Conservation (phyloP, 2,888 invertebrate genomes). For the Unio pictorum region DNA sequence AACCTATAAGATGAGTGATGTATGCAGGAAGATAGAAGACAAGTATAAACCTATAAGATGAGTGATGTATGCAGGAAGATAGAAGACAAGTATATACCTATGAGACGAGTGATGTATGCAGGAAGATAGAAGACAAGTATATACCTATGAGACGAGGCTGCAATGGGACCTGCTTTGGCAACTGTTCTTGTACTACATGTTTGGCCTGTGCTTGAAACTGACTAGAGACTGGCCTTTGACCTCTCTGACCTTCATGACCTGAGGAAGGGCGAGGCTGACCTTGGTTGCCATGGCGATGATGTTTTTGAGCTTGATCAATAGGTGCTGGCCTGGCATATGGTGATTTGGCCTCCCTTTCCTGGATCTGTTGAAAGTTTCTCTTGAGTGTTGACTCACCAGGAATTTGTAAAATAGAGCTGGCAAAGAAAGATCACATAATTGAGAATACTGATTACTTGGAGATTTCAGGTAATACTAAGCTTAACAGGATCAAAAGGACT, state of each 20-base stretch:
- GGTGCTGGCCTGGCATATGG: slow-evolving; percentile 36
- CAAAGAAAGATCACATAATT: slow-evolving; percentile 5
- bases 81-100: slow-evolving; percentile 32
- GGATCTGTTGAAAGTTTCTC: slow-evolving; percentile 98
- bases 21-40: neutral
- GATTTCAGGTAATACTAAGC: no score
- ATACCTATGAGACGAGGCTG: slow-evolving; percentile 50
- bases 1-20: slow-evolving; percentile 40
- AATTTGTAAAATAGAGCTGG: slow-evolving; percentile 87
- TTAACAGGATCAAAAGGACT: no score
- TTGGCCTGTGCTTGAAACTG: slow-evolving; percentile 41
- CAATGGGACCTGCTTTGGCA: slow-evolving; percentile 41
- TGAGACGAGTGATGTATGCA: slow-evolving; percentile 18
- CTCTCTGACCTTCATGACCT: slow-evolving; percentile 13
- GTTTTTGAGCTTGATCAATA: slow-evolving; percentile 27
- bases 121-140: slow-evolving; percentile 5
- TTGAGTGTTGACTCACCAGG: slow-evolving; percentile 94
- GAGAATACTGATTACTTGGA: no score
- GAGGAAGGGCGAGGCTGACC: slow-evolving; percentile 22
- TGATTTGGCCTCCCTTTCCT: slow-evolving; percentile 73
- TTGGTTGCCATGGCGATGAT: slow-evolving; percentile 40
- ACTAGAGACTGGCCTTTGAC: slow-evolving; percentile 43
- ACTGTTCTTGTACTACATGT: slow-evolving; percentile 64
- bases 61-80: neutral
- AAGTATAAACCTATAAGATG: slow-evolving; percentile 41